Base-by-base conservation (phyloP, 2,797 vertebrate species). In the Semotilus atromaculatus region DNA sequence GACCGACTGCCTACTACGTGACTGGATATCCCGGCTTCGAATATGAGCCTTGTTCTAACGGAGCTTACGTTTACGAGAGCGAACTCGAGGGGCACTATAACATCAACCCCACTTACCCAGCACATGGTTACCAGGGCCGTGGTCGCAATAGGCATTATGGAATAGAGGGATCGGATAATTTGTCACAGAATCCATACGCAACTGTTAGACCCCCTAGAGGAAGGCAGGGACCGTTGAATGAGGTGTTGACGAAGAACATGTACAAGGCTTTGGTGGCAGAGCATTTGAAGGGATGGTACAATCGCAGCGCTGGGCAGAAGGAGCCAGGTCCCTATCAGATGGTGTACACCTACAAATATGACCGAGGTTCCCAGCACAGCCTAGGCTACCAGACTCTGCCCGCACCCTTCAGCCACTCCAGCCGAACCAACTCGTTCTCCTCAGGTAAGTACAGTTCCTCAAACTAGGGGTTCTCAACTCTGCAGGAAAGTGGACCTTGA, bases 251-350 rank as follows among this genome's bases (percentile, higher is more conserved):
- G 87, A 98, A 97, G 94, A 98, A 96, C 94, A 97, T 99, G 94
- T 97, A 99, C 84, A 99, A 98, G 91, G 98, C 98, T 85, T 92
- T 98, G 91, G 98, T 99, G 85, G 97, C 97, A 0, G 98, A 99
- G 91, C 98, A 99, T 78, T 95, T 99, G 79, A 96, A 96, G 23
- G 98, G 97, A 87, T 99, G 98, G 98, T 99, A 99, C 92, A 96
- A 99, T 84, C 96, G 98, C 40, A 97, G 93, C 90, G 95, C 95
- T 8, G 91, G 93, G 67, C 95, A 95, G 43, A 96, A 94, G 89
- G 94, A 94, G 6, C 91, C 90, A 7, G 93, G 91, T 8, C 92
- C 91, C 5, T 71, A 77, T 89, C 90, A 88, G 89, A 91, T 93
- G 70, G 94, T 94, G 80, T 94, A 94, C 0, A 93, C 94, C 90